These are phyloP conservation scores for Calameuta pallipes DNA, from an alignment of 2,888 invertebrate genomes.

Conservation along the genomic window DNA sequence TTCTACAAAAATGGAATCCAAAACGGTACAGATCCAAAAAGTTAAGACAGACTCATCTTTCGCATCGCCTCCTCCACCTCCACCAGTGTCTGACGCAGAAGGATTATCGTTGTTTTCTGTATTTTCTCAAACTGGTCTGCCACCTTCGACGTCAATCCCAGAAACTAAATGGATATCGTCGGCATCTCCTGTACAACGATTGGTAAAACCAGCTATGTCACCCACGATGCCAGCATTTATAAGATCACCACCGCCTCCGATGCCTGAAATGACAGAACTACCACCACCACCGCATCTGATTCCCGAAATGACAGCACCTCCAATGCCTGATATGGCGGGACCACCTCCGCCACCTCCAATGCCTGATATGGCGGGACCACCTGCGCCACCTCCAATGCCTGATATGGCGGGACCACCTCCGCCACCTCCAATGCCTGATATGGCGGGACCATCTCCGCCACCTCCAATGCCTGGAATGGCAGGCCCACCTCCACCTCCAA, in stretches of 20 bases:
- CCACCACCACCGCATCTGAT: slow-evolving; percentile 54
- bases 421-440: slow-evolving; percentile 64
- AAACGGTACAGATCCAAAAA: too few species aligned
- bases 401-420: slow-evolving; percentile 52
- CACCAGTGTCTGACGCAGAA: slow-evolving; percentile 33
- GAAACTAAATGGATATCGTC: slow-evolving; percentile 33
- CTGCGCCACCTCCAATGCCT: slow-evolving; percentile 60
- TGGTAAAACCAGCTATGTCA: slow-evolving; percentile 6
- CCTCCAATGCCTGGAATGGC: slow-evolving; percentile 61
- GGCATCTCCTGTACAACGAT: slow-evolving; percentile 35
- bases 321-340: slow-evolving; percentile 58
- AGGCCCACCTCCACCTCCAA: slow-evolving; percentile 62
- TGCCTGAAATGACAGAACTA: slow-evolving; percentile 23
- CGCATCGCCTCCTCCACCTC: slow-evolving; percentile 31
- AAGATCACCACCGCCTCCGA: slow-evolving; percentile 34
- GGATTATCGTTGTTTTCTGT: too few species aligned
- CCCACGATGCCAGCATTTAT: slow-evolving; percentile 8
- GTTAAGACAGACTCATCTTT: too few species aligned
- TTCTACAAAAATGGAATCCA: neutral
- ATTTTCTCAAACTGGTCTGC: slow-evolving; percentile 24
- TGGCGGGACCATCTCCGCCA: slow-evolving; percentile 59
- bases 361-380: slow-evolving; percentile 56
- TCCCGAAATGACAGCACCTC: slow-evolving; percentile 46
- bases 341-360: slow-evolving; percentile 62
- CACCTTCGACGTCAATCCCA: slow-evolving; percentile 31